Evolutionary conservation across 2,113 vertebrate species (phyloP), one percentile per base, ranked within the genome.

Genomic region (Rhynchopsitta pachyrhyncha): DNA sequence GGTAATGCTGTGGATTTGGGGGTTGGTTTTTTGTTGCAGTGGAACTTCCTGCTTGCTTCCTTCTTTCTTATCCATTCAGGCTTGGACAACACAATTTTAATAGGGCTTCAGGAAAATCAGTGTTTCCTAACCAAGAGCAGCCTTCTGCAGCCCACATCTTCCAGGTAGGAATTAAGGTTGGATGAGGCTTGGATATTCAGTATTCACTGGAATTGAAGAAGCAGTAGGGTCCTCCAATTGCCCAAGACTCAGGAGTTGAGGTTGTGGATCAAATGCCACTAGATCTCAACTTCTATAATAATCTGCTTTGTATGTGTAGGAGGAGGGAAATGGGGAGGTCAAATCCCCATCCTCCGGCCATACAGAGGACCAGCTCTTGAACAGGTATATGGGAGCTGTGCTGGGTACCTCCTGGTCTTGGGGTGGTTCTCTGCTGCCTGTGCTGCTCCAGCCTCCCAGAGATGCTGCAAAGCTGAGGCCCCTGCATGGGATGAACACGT

Each of bases 401-500:
- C 5, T 66, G 50, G 37, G 57, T 92, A n/a, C 53, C 67, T 89
- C 3, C 37, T 84, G 66, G 35, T n/a, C 28, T 68, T 64, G 70
- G 22, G 22, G 14, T 78, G 17, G 77, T 66, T 37, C 8, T 14
- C 55, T 60, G 74, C 29, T 94, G 17, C 13, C 1, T 2, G 22
- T 53, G 84, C 68, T 85, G 41, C 24, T 44, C 24, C 4, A 7
- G 1, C 64, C 20, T 67, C 24, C 49, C 52, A 49, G 39, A 76
- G 47, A 22, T 53, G 9, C 52, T 75, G 37, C 70, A 71, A 25
- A 78, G 52, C 77, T 89, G 69, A 63, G 14, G 19, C 13, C 24
- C 13, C 35, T 67, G 55, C 44, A 8, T 3, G 8, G 70, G 13
- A 41, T 35, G 1, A 5, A 60, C 22, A 41, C 0, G 0, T 10